A percentile compares a stretch with the other conserved stretches of the same genome.
Evolutionary conservation across 2,113 vertebrate genomes (phyloP).

Genomic region (Cervus canadensis): DNA sequence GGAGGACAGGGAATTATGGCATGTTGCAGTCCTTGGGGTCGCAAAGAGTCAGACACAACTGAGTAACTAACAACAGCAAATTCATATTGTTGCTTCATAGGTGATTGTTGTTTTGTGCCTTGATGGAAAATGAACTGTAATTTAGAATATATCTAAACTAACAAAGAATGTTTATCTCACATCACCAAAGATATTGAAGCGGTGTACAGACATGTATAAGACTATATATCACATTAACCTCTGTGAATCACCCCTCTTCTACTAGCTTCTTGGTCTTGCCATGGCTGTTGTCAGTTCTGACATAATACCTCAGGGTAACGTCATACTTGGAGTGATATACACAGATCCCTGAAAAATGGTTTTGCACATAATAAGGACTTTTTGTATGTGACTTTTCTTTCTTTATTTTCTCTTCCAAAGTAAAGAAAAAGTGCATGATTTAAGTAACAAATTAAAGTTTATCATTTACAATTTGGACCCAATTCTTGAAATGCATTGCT

Average conservation of each 20-base stretch:
- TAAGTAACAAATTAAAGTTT: neutral
- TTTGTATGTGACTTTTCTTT: neutral
- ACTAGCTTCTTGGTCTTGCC: neutral
- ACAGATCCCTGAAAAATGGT: rapidly evolving
- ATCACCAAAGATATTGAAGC: neutral
- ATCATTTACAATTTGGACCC: neutral
- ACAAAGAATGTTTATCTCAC: neutral
- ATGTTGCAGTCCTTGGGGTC: neutral
- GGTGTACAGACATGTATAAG: neutral
- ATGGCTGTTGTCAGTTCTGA: neutral
- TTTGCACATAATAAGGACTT: neutral
- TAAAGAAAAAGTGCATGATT: neutral
- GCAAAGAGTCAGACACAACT: neutral
- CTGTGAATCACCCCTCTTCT: no score
- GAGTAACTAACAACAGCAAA: neutral
- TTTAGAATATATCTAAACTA: neutral
- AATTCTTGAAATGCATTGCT: neutral
- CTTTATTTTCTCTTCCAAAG: neutral
- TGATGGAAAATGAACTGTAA: neutral
- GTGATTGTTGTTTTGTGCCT: no score
- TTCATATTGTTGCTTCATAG: neutral
- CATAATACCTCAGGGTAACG: neutral
- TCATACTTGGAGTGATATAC: neutral
- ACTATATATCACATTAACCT: neutral
- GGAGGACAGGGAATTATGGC: neutral